A percentile compares a stretch with the other conserved stretches of the same genome.
Conservation (phyloP, 1,140 invertebrate genomes). For the Chironomus tepperi region DNA sequence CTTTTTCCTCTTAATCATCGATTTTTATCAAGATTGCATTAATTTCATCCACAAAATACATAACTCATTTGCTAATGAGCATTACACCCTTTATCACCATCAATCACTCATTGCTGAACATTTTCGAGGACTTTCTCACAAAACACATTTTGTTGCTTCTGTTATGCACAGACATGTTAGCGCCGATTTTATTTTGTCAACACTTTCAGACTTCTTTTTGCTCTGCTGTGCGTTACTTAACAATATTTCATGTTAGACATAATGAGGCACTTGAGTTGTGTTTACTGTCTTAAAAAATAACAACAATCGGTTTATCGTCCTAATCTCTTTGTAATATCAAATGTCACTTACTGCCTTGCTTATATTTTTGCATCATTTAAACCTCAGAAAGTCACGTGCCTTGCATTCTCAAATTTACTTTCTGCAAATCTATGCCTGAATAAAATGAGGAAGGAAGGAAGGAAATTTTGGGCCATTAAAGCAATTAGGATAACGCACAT, state of each 20-base stretch:
- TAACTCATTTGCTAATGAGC: neutral
- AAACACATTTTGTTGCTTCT: neutral
- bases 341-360: conserved; percentile 4
- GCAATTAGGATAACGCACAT: conserved; percentile 6
- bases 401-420: neutral
- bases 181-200: neutral
- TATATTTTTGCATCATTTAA: neutral
- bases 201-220: neutral
- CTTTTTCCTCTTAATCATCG: neutral
- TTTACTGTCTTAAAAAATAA: neutral
- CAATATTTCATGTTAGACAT: neutral
- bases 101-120: neutral
- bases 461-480: neutral
- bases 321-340: neutral
- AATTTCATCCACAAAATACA: neutral
- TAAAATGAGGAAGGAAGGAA: neutral
- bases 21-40: no score
- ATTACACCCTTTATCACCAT: neutral
- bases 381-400: neutral
- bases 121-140: neutral
- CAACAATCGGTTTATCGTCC: neutral
- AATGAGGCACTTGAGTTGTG: neutral
- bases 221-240: no score
- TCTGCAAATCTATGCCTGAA: neutral
- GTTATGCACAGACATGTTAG: neutral